These are phyloP conservation scores for Geococcyx californianus DNA, from an alignment of 2,113 vertebrate species.

Conservation along the genomic window DNA sequence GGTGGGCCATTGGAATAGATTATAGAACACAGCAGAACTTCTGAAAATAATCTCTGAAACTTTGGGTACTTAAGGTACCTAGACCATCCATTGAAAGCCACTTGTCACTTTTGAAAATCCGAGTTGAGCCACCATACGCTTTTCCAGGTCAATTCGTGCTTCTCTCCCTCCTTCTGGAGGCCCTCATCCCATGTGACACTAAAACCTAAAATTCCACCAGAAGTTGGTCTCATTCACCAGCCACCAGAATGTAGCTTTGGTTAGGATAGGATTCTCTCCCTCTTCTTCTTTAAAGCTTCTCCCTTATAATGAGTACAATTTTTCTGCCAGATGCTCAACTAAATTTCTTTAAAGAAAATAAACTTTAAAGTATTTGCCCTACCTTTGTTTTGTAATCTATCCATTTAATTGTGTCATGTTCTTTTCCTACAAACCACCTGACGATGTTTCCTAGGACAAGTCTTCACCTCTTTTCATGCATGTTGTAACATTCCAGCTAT, in stretches of 20 bases:
- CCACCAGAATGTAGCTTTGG: background rate
- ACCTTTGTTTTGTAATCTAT: slow-evolving; percentile 12
- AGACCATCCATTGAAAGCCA: background rate
- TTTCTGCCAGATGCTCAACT: background rate
- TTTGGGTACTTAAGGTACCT: background rate
- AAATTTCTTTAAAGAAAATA: background rate
- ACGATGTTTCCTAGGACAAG: background rate
- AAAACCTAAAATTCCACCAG: background rate
- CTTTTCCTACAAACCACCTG: background rate
- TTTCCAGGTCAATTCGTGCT: background rate
- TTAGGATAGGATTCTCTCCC: background rate
- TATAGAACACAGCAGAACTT: background rate
- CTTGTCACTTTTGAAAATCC: background rate
- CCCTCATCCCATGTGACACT: background rate
- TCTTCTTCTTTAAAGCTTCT: background rate
- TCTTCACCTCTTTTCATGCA: background rate
- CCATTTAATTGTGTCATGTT: background rate
- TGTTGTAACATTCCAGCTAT: background rate
- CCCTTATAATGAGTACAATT: background rate
- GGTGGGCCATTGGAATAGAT: background rate
- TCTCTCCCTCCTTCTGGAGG: background rate
- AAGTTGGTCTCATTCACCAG: background rate
- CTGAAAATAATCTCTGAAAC: background rate
- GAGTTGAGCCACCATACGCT: background rate
- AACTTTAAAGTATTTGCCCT: background rate